phyloP scores from a whole-genome alignment of 2,797 vertebrate genomes.

The Tachyglossus aculeatus region DNA sequence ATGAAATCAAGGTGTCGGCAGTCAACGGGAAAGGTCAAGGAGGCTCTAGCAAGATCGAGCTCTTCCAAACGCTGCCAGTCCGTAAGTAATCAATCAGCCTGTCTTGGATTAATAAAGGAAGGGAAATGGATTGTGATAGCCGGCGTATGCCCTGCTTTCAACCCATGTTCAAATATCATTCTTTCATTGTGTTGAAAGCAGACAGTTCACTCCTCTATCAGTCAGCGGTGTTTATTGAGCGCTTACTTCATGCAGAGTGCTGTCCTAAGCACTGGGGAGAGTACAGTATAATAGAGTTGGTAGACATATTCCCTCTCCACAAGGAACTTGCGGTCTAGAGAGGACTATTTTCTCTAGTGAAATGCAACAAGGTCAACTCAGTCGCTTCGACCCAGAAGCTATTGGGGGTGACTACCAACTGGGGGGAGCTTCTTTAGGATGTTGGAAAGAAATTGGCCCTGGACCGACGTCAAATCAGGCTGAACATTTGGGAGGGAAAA shows the following conservation, averaged over 20 bases:
- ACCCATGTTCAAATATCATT: no score
- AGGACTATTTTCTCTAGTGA: no score
- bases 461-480: background rate
- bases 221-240: no score
- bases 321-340: no score
- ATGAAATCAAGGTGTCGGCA: constrained; percentile 93
- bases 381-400: background rate
- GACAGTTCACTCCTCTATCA: no score
- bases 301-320: no score
- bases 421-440: background rate
- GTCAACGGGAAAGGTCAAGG: constrained; percentile 98
- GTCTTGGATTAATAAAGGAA: background rate
- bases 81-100: constrained; percentile 86
- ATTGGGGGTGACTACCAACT: background rate
- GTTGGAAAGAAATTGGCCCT: background rate
- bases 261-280: no score
- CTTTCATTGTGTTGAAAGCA: no score
- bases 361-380: no score
- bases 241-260: no score
- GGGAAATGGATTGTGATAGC: background rate
- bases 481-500: background rate
- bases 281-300: no score
- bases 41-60: constrained; percentile 93
- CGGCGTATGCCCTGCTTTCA: no score
- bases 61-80: constrained; percentile 95